phyloP scores from a whole-genome alignment of 2,888 invertebrate species.

The Conus canariensis region DNA sequence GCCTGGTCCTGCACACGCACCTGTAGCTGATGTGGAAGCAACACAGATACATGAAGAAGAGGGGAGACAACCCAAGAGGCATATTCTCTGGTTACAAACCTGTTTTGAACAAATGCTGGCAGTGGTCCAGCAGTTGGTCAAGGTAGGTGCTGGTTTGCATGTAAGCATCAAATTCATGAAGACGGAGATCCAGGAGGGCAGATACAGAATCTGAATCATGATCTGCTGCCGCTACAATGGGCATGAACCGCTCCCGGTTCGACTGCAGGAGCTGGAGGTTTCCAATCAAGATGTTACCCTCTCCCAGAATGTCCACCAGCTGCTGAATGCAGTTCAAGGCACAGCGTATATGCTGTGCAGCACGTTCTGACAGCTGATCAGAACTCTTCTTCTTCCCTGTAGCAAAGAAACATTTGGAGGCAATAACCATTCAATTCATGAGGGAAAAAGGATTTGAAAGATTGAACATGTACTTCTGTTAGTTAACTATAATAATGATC shows the following conservation, averaged over 20 bases:
- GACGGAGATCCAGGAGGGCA: background rate
- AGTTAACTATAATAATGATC: background rate
- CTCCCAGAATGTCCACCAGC: background rate
- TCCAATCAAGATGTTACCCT: slow-evolving; percentile 26
- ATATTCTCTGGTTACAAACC: background rate
- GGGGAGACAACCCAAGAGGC: no score
- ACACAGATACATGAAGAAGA: no score
- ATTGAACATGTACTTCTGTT: no score
- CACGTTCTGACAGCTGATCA: background rate
- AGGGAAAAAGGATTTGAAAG: no score
- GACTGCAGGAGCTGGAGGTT: slow-evolving; percentile 18
- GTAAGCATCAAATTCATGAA: slow-evolving; percentile 15
- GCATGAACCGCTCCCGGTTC: slow-evolving; percentile 9
- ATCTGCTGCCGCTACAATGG: slow-evolving; percentile 25
- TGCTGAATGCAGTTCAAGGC: background rate
- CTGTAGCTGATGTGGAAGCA: no score
- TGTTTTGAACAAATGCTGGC: background rate
- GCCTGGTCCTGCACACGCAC: no score
- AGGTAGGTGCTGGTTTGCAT: background rate
- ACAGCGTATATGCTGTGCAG: background rate
- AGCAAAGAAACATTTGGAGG: background rate
- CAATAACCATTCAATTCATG: no score
- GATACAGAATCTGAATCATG: background rate
- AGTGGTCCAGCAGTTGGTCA: background rate
- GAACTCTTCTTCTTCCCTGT: slow-evolving; percentile 4